A percentile compares a stretch with the other conserved stretches of the same genome.
Evolutionary conservation across 2,113 vertebrate genomes (phyloP).

Genomic region (Leptobrachium ailaonicum): DNA sequence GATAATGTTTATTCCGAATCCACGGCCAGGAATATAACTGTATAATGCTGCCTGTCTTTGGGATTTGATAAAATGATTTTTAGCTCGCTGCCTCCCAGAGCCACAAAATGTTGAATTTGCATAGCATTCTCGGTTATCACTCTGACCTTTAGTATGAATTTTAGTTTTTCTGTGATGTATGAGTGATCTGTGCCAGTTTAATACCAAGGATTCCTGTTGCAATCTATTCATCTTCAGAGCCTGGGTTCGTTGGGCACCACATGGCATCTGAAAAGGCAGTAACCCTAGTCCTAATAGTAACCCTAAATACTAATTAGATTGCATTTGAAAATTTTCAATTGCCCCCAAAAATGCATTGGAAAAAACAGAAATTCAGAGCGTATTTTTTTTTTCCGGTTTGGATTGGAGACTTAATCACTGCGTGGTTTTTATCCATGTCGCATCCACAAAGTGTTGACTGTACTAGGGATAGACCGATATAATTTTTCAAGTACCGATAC

Average conservation of each 20-base stretch:
- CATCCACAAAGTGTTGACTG: too few relatives aligned
- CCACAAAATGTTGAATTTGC: conserved; percentile 22
- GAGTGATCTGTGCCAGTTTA: neutral
- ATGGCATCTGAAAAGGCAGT: neutral
- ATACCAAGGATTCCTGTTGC: neutral
- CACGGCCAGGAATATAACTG: conserved; percentile 43
- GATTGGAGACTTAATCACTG: too few relatives aligned
- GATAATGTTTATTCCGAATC: conserved; percentile 46
- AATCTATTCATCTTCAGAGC: neutral
- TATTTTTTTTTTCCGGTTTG: too few relatives aligned
- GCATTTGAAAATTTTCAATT: too few relatives aligned
- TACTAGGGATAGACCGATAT: too few relatives aligned
- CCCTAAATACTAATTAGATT: too few relatives aligned
- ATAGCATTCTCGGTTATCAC: conserved; percentile 19
- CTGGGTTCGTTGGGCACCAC: neutral
- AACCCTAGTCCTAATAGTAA: too few relatives aligned
- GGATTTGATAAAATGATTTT: conserved; percentile 40
- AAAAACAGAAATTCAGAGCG: too few relatives aligned
- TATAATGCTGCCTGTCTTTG: conserved; percentile 35
- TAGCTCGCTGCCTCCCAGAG: conserved; percentile 21
- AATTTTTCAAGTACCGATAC: too few relatives aligned
- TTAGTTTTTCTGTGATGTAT: neutral
- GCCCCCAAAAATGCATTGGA: too few relatives aligned
- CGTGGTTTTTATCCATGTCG: too few relatives aligned
- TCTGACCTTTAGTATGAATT: conserved; percentile 8